Evolutionary conservation across 2,797 vertebrate species (phyloP).

Genomic region (Spondyliosoma cantharus): DNA sequence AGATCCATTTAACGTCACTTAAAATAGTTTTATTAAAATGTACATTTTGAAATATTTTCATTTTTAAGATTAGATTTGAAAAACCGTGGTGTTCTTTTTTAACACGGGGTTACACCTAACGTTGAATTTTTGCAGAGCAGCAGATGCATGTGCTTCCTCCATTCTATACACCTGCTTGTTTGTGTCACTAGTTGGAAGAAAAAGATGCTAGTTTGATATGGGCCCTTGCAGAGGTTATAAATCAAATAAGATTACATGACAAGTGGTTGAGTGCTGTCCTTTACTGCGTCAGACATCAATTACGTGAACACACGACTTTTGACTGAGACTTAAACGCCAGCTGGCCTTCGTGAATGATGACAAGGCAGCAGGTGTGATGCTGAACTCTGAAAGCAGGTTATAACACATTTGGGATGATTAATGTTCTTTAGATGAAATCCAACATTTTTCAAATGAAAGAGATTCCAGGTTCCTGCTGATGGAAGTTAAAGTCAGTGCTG

Average conservation of each 20-base stretch:
- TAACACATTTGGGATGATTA: constrained; percentile 40
- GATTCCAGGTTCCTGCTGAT: background rate
- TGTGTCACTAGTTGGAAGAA: background rate
- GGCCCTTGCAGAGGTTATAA: constrained; percentile 22
- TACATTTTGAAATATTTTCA: too few species aligned
- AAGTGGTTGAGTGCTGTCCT: constrained; percentile 16
- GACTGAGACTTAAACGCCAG: constrained; percentile 40
- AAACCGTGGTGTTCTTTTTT: background rate
- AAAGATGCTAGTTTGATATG: background rate
- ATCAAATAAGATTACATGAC: constrained; percentile 2
- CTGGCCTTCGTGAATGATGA: constrained; percentile 32
- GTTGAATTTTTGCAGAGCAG: constrained; percentile 38
- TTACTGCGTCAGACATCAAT: constrained; percentile 10
- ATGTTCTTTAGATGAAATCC: constrained; percentile 37
- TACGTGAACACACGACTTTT: constrained; percentile 24
- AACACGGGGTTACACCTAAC: background rate
- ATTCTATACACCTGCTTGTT: background rate
- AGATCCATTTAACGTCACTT: too few species aligned
- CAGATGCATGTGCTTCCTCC: background rate
- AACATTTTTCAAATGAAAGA: constrained; percentile 21
- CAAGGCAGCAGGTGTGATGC: constrained; percentile 22
- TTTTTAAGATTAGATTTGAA: too few species aligned
- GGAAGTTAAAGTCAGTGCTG: background rate
- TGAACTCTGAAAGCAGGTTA: constrained; percentile 13
- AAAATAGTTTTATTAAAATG: too few species aligned